Evolutionary conservation across 2,888 invertebrate species (phyloP).

Genomic region (Drosophila setosimentum): DNA sequence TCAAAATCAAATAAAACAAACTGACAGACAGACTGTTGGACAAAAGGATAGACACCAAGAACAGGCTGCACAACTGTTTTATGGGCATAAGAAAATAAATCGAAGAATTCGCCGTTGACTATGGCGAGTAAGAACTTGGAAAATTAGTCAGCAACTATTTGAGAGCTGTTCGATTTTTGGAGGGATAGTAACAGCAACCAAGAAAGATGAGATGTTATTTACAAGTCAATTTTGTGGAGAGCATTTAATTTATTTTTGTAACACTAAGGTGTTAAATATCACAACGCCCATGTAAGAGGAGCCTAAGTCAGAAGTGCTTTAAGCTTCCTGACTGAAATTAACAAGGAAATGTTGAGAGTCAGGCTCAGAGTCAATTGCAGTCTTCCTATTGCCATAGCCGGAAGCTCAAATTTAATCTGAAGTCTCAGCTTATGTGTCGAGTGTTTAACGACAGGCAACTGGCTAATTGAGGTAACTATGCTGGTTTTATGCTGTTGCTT

Average conservation of each 20-base stretch:
- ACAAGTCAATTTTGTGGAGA: neutral
- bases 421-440: conserved; percentile 14
- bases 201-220: neutral
- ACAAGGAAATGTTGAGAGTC: conserved; percentile 15
- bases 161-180: neutral
- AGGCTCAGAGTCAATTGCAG: conserved; percentile 7
- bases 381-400: conserved; percentile 16
- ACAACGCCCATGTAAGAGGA: neutral
- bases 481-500: conserved; percentile 35
- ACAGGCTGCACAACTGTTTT: conserved; percentile 55
- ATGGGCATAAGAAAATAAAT: neutral
- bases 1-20: neutral
- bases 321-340: conserved; percentile 3
- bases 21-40: neutral
- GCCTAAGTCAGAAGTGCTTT: neutral
- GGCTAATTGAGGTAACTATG: conserved; percentile 49
- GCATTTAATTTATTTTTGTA: neutral
- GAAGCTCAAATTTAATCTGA: conserved; percentile 21
- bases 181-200: neutral
- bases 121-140: neutral
- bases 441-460: conserved; percentile 29
- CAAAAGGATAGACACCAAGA: conserved; percentile 13
- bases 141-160: conserved; percentile 32
- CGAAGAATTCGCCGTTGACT: conserved; percentile 4
- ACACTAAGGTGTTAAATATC: neutral